These are phyloP conservation scores for Nannoperca australis DNA, from an alignment of 2,797 vertebrate species.

Conservation along the genomic window DNA sequence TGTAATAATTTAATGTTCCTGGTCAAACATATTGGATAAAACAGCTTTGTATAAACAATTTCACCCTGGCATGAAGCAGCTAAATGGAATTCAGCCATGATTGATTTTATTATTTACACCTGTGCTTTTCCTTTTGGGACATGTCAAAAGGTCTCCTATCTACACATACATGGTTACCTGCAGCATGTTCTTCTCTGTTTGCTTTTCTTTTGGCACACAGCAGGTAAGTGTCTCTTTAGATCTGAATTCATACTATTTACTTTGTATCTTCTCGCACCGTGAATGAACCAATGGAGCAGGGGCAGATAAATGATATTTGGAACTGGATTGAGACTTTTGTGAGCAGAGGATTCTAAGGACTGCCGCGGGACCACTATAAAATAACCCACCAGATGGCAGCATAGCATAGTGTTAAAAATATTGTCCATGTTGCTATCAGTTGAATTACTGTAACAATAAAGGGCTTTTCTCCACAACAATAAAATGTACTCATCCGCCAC, in stretches of 20 bases:
- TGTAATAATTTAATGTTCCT: neutral
- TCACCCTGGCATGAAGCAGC: neutral
- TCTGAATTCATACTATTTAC: neutral
- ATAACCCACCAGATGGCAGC: conserved; percentile 72
- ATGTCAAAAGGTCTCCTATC: neutral
- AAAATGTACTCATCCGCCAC: neutral
- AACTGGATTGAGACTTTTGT: neutral
- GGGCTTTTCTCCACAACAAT: neutral
- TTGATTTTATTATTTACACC: neutral
- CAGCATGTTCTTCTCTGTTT: neutral
- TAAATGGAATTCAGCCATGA: too few species aligned
- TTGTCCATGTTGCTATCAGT: neutral
- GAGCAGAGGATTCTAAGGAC: too few species aligned
- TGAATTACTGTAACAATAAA: neutral
- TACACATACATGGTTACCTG: neutral
- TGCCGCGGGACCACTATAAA: too few species aligned
- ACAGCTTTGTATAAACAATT: neutral
- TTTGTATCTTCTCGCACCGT: neutral
- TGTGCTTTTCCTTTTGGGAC: neutral
- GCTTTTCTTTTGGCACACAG: neutral
- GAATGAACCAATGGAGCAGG: neutral
- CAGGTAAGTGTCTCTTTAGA: neutral
- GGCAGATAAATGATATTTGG: neutral
- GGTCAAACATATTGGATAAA: neutral
- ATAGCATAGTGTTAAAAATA: conserved; percentile 21